Base-by-base conservation (phyloP, 2,797 vertebrate species). In the Etheostoma perlongum region DNA sequence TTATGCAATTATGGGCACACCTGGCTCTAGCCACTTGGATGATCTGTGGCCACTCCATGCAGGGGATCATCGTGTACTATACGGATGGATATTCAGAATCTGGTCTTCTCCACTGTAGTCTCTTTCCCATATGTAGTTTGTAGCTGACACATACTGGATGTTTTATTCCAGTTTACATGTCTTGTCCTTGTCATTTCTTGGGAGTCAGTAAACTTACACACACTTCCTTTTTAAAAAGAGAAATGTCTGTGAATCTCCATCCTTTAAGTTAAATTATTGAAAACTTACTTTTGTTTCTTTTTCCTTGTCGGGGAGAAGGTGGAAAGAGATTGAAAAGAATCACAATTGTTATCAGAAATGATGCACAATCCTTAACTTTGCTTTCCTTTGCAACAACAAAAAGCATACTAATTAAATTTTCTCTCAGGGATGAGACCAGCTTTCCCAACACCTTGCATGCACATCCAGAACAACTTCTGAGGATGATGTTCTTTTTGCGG, bases 401-500 rank as follows among this genome's bases (percentile, higher is more conserved):
- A 66, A 55, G 30, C 33, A 69, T 46, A 48, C 54, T 30, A 57
- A 75, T 74, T 70, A 12, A 12, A 66, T 62, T 78, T 86, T 67
- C 59, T 57, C 64, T 74, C 4, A 1, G 53, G 67, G 30, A 51
- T 62, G 76, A 72, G 63, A 63, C 30, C 42, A 48, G 70, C 63
- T 85, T 68, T 65, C 52, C 44, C 55, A 65, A 27, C 57, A 40
- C 48, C 54, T 42, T 54, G 23, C 52, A 63, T 59, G 42, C 55
- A 64, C 67, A 73, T 21, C 55, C 53, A 59, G 55, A 67, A 72
- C 60, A 67, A 76, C 58, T 67, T 55, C 80, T n/a, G 58, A 67
- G 59, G 75, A 84, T 67, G 72, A 78, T 76, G 42, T 73, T 82
- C 67, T 83, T 65, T 23, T 47, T 78, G 60, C 72, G 21, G 62